Base-by-base conservation (phyloP, 1,140 invertebrate genomes). In the Scylla paramamosain region DNA sequence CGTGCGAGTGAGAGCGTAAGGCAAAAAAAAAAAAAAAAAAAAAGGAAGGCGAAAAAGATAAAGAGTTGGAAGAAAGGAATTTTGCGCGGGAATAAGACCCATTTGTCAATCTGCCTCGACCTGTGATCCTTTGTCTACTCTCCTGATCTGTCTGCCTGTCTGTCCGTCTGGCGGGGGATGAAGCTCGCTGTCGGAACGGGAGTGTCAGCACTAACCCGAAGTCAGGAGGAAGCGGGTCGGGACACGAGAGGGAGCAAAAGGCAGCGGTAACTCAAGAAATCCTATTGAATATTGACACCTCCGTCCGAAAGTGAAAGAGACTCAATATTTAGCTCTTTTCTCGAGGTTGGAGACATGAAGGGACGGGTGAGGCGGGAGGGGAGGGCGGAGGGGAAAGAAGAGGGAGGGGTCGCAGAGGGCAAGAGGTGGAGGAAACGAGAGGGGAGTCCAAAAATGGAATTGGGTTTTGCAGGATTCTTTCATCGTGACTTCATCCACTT, bases 211-310 rank as follows among this genome's bases (percentile, higher is more conserved):
- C 67, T 77, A 77, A 77, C 12, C 67, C 67, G 12, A 77, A 77
- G 67, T 59, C 52, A n/a, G 67, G 8, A 77, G 67, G 67, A 77
- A 59, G 52, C 52, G 52, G 52, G 52, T 59, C 52, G 52, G 16
- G 52, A 59, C 52, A 59, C 52, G 67, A n/a, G 67, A 25, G 25
- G 12, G 67, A 77, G 67, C 67, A 77, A 77, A 77, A 77, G 67
- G 67, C 67, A 77, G 67, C 67, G 67, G 67, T 77, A 77, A 77
- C 67, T 77, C 67, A 77, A 77, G 67, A 77, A 77, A 77, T 77
- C 67, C 67, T n/a, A 77, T 77, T 77, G 67, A 77, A 77, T 77
- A 77, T 77, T 77, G 67, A 77, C 67, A 77, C 67, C 67, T 77
- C 67, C 67, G 67, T 77, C 67, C 67, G n/a, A 77, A 77, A 77